These are phyloP conservation scores for Semnornis frantzii DNA, from an alignment of 2,113 vertebrate genomes.

Conservation along the genomic window DNA sequence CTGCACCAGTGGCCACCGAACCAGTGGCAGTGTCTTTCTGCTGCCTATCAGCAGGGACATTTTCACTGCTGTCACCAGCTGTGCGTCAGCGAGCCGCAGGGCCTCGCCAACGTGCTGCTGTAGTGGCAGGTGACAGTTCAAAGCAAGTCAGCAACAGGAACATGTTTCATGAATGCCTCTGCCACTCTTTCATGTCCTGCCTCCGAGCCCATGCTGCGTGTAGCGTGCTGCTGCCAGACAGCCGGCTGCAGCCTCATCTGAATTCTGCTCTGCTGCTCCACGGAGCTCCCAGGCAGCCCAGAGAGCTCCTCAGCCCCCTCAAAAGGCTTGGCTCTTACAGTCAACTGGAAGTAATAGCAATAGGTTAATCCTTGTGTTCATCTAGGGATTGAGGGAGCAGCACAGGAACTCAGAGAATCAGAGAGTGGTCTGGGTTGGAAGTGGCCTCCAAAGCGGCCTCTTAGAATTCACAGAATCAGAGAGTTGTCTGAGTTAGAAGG, in stretches of 20 bases:
- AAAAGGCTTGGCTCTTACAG: neutral
- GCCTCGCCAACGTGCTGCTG: neutral
- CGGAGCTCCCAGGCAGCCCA: neutral
- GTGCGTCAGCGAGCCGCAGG: neutral
- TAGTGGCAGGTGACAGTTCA: conserved; percentile 17
- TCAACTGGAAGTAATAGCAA: neutral
- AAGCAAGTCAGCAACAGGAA: neutral
- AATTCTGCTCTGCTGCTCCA: neutral
- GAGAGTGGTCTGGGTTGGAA: too few relatives aligned
- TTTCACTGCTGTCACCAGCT: neutral
- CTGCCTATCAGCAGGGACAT: neutral
- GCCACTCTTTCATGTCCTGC: neutral
- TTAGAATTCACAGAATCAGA: too few relatives aligned
- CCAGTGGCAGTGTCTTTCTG: fast-evolving
- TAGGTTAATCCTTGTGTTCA: neutral
- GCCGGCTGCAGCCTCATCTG: neutral
- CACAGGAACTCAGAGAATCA: fast-evolving
- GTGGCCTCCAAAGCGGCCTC: too few relatives aligned
- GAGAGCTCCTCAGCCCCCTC: neutral
- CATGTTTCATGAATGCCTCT: conserved; percentile 10
- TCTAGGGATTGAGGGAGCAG: neutral
- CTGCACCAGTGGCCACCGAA: fast-evolving
- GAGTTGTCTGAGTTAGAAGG: too few relatives aligned
- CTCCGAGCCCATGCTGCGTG: neutral
- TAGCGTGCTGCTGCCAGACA: neutral